A percentile compares a stretch with the other conserved stretches of the same genome.
Evolutionary conservation across 1,140 invertebrate genomes (phyloP).

Genomic region (Ladona fulva): DNA sequence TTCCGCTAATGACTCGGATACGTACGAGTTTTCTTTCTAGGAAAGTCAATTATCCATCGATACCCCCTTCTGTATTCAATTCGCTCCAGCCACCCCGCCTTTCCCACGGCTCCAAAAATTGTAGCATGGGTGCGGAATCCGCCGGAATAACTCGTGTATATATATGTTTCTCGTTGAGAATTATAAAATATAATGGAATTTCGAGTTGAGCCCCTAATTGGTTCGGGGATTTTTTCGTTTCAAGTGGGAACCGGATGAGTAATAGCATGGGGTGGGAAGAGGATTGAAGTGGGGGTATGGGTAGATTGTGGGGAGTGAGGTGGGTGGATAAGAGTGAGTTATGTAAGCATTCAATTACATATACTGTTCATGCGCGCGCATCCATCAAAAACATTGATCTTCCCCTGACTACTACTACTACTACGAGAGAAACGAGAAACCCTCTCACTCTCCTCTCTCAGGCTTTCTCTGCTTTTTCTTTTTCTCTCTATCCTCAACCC

Average conservation of each 20-base stretch:
- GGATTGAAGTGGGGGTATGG: background rate
- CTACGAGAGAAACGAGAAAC: background rate
- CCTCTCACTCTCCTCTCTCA: background rate
- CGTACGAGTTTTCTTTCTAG: too few relatives aligned
- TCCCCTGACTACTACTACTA: background rate
- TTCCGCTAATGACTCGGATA: too few relatives aligned
- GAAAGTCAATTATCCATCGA: too few relatives aligned
- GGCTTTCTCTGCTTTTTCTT: background rate
- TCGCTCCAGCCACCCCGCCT: too few relatives aligned
- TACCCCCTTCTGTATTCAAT: too few relatives aligned
- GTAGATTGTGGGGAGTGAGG: background rate
- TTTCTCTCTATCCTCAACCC: background rate
- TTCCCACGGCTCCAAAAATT: too few relatives aligned
- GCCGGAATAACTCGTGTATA: too few relatives aligned
- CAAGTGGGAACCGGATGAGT: background rate
- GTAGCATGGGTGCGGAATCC: too few relatives aligned
- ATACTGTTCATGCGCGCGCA: background rate
- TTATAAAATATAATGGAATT: constrained; percentile 2
- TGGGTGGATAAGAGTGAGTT: background rate
- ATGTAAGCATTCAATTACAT: constrained; percentile 10
- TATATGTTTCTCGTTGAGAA: background rate
- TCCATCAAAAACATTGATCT: constrained; percentile 10
- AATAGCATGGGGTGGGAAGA: background rate
- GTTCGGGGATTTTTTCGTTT: background rate
- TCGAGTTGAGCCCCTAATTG: background rate